Evolutionary conservation across 2,888 invertebrate species (phyloP).

Genomic region (Syrphus vitripennis): DNA sequence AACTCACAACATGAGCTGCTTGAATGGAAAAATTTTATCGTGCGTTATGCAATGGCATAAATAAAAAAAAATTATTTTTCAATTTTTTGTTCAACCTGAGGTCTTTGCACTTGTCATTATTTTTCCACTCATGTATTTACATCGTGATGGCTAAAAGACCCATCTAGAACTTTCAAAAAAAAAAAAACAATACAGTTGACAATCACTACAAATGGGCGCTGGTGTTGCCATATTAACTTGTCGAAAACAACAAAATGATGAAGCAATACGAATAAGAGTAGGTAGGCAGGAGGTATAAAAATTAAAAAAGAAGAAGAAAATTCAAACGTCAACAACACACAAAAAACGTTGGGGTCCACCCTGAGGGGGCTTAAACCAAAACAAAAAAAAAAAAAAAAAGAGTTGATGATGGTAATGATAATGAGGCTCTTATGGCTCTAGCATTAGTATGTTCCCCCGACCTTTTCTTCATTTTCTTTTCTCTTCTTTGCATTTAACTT

Average conservation of each 20-base stretch:
- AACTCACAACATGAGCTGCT: too few relatives aligned
- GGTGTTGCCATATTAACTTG: not conserved
- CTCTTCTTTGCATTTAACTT: not conserved
- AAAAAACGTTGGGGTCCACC: slow-evolving; percentile 21
- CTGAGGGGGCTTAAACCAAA: slow-evolving; percentile 5
- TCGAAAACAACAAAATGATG: slow-evolving; percentile 35
- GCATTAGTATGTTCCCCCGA: slow-evolving; percentile 3
- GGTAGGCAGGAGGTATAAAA: not conserved
- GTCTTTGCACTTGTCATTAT: not conserved
- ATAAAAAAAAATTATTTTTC: too few relatives aligned
- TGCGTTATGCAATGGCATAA: too few relatives aligned
- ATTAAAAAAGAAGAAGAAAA: not conserved
- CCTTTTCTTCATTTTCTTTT: slow-evolving; percentile 15
- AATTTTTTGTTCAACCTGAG: not conserved
- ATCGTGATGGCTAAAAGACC: not conserved
- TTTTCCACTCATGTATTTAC: not conserved
- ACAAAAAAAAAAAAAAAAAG: not conserved
- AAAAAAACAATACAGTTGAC: not conserved
- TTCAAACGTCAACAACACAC: slow-evolving; percentile 23
- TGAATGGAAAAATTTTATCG: too few relatives aligned
- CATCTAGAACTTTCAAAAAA: not conserved
- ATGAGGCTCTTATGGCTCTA: not conserved
- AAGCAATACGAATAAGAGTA: not conserved
- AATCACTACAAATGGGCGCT: not conserved
- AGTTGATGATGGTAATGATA: slow-evolving; percentile 21